Base-by-base conservation (phyloP, 2,888 invertebrate genomes). In the Holacanthella duospinosa region DNA sequence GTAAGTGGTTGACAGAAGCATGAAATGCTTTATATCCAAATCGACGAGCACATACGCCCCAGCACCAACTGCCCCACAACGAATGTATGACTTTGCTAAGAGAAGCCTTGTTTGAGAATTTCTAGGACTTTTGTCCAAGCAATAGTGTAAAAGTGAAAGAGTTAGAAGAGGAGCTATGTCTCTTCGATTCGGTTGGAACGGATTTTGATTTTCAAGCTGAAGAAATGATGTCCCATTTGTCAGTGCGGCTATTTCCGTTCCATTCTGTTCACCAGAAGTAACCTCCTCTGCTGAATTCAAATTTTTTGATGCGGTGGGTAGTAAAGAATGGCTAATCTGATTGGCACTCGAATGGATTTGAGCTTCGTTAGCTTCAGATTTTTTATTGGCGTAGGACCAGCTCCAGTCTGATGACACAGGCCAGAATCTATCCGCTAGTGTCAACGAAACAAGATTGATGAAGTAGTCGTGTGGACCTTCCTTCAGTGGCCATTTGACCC, bases 1-100 rank as follows among this genome's bases (percentile, higher is more conserved):
- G 80, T 89, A 90, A 70, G 94, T 92, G 76, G 96, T 79, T 0
- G 94, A 90, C 77, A 94, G 92, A 75, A 93, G 81, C 78, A 94
- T 94, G 72, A 95, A 85, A 78, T 95, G 93, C 78, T 96, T 96
- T 64, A 92, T 83, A 75, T 95, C 94, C 75, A 96, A 79, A 61
- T 83, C 83, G 71, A 86, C 85, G 78, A 88, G 89, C 74, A 87
- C 81, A 59, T 82, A 80, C 74, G 87, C 85, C 29, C 90, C 89
- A 1, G 86, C 86, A 58, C 84, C 77, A 27, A 85, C 84, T 71
- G 87, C 88, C 66, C 92, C 92, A 78, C 74, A 55, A 69, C 65
- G 67, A 29, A 59, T 88, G 77, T 93, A 94, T 25, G 90, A 82
- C 73, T 87, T 86, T 61, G 93, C 81, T 6, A 91, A 83, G 54